Percentiles rank a stretch among this genome's conserved stretches.
These are phyloP conservation scores for Macrochelys suwanniensis DNA, from an alignment of 2,797 vertebrate species.

Conservation along the genomic window DNA sequence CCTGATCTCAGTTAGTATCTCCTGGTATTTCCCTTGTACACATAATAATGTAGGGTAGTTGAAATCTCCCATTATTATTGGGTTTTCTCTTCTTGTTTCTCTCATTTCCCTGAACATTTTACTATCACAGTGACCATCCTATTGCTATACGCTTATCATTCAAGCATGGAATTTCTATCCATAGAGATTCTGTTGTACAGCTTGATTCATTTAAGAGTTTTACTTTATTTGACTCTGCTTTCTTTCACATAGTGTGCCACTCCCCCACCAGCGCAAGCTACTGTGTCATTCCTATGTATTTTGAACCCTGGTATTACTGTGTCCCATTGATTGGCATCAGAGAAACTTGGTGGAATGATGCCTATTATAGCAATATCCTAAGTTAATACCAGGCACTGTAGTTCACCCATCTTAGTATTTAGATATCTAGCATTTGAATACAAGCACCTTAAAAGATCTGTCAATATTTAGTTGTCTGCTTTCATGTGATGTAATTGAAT, in stretches of 20 bases:
- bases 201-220: neutral
- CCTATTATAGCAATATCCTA: no score
- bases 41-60: no score
- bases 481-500: no score
- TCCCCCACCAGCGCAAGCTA: neutral
- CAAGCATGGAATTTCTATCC: neutral
- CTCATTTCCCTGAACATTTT: neutral
- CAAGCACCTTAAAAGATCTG: no score
- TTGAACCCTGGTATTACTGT: neutral
- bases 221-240: neutral
- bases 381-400: no score
- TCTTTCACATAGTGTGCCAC: no score
- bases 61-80: neutral
- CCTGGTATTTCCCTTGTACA: neutral
- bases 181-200: neutral
- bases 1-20: neutral
- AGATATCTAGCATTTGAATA: no score
- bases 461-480: no score
- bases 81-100: neutral
- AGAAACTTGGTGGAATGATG: no score
- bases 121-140: neutral
- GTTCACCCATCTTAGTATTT: no score
- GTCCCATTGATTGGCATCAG: no score
- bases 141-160: neutral
- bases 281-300: neutral